Base-by-base conservation (phyloP, 2,888 invertebrate genomes). In the Sisyra terminalis region DNA sequence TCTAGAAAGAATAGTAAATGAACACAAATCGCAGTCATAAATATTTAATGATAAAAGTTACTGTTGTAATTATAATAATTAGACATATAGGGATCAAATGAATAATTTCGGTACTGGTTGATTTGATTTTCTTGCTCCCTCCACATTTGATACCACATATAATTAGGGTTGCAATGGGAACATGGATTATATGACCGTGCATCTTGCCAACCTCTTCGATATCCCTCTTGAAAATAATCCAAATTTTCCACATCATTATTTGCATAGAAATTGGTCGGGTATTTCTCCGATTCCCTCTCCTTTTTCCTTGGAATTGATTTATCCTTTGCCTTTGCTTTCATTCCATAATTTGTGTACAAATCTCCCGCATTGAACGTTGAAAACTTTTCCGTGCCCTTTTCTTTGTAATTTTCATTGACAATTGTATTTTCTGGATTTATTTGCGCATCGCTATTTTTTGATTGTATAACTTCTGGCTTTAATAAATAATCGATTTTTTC, bases 131-230 rank as follows among this genome's bases (percentile, higher is more conserved):
- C 5, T 41, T 41, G 41, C 7, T 29, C 29, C 34, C n/a, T 18
- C 42, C 42, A 42, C 42, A 42, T 42, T 14, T 35, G 10, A 35
- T 35, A 42, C 42, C 42, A 42, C 2, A 13, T 5, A 18, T 42
- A 10, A 24, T 24, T 24, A 3, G 24, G 24, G 24, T 24, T 24
- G 7, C 24, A 24, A 3, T 24, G 3, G 3, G 24, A 24, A 7
- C 24, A 24, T 24, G 24, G 24, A 7, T 24, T 24, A 24, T 24
- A 24, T 24, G 7, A 24, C 7, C 7, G 24, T 3, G 24, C 24
- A 24, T 24, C 24, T 24, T 24, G 24, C 7, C 3, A 7, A 5
- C 24, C 24, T 7, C 24, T 24, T 24, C 24, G 24, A 7, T 24
- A 24, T 24, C 24, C 24, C 7, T 24, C 24, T 24, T 24, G 24